Evolutionary conservation across 2,888 invertebrate genomes (phyloP).

Genomic region (Lasioglossum calceatum): DNA sequence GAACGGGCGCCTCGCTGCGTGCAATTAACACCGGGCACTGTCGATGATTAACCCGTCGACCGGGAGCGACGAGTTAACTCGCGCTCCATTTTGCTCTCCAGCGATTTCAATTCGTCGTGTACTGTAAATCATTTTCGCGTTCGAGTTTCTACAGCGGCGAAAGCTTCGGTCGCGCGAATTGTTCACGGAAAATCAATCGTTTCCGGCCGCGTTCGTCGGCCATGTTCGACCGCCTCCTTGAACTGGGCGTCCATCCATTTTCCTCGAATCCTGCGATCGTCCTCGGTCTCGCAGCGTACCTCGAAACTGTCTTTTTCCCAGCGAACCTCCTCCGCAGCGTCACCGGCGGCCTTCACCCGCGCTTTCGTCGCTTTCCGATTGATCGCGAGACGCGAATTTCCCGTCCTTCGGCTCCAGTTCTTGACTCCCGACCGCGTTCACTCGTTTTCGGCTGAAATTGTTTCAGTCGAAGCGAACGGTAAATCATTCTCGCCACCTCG

Average conservation of each 20-base stretch:
- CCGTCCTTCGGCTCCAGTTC: constrained; percentile 17
- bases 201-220: neutral
- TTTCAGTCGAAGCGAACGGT: neutral
- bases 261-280: neutral
- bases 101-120: neutral
- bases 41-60: neutral
- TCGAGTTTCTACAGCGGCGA: no score
- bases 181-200: neutral
- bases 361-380: constrained; percentile 46
- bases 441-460: neutral
- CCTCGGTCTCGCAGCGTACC: neutral
- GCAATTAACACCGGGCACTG: neutral
- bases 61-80: neutral
- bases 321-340: no score
- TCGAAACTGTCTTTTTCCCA: constrained; percentile 26
- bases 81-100: neutral
- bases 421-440: constrained; percentile 31
- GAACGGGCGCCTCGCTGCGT: neutral
- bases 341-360: constrained; percentile 41
- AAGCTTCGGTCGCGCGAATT: no score
- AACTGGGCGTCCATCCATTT: neutral
- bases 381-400: constrained; percentile 32
- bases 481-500: neutral
- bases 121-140: no score
- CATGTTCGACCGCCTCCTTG: neutral